These are phyloP conservation scores for Phaedon cochleariae DNA, from an alignment of 2,888 invertebrate genomes.

Conservation along the genomic window DNA sequence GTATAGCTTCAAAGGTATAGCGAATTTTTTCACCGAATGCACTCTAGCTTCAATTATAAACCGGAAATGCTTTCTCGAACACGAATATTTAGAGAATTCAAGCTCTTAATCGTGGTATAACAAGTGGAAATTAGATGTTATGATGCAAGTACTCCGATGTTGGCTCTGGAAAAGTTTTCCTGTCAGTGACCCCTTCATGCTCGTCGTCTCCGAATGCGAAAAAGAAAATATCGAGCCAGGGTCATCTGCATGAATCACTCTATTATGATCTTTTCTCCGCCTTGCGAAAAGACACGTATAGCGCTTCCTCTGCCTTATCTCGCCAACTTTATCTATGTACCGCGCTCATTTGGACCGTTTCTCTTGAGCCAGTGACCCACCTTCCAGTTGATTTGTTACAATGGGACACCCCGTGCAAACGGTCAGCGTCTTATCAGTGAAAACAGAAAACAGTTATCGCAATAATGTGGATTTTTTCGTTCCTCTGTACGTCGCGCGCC, in stretches of 20 bases:
- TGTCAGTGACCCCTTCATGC: background rate
- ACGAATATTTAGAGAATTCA: no score
- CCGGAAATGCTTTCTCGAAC: no score
- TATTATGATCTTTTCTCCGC: background rate
- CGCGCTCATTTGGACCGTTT: background rate
- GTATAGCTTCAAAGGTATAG: no score
- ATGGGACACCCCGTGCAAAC: slow-evolving; percentile 10
- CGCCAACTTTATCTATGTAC: background rate
- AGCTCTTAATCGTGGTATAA: no score
- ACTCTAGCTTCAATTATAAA: no score
- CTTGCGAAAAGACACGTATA: background rate
- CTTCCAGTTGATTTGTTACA: background rate
- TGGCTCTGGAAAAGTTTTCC: no score
- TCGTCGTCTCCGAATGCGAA: background rate
- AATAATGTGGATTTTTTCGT: slow-evolving; percentile 19
- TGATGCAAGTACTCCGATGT: no score
- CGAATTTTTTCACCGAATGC: no score
- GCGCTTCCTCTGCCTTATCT: no score
- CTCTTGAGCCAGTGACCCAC: background rate
- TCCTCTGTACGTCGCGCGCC: slow-evolving; percentile 8
- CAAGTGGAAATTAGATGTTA: no score
- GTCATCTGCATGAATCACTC: background rate
- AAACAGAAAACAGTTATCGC: slow-evolving; percentile 14
- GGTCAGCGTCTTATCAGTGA: slow-evolving; percentile 15
- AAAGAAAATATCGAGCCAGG: background rate